Evolutionary conservation across 2,888 invertebrate species (phyloP).

Genomic region (Standfussiana lucernea): DNA sequence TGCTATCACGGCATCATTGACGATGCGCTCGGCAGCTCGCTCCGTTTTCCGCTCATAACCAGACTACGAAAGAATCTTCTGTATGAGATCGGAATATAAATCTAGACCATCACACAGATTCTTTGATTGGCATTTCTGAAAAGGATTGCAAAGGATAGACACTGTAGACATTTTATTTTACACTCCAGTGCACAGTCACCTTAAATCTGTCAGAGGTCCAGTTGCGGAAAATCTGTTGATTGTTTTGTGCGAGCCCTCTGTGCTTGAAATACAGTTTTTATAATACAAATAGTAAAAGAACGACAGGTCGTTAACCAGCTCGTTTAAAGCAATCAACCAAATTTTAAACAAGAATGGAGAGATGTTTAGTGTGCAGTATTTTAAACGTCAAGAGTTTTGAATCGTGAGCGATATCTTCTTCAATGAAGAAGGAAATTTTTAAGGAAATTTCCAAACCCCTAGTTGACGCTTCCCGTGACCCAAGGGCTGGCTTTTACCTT

Average conservation of each 20-base stretch:
- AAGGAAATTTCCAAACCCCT: too few relatives aligned
- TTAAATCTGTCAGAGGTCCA: conserved; percentile 30
- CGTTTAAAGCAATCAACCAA: conserved; percentile 35
- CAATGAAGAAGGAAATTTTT: background rate
- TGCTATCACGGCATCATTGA: background rate
- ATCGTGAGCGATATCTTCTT: background rate
- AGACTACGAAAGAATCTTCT: background rate
- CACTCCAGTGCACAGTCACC: conserved; percentile 30
- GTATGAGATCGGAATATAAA: background rate
- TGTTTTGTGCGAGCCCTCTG: conserved; percentile 69
- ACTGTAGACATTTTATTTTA: background rate
- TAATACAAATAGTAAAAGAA: conserved; percentile 38
- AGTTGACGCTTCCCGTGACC: too few relatives aligned
- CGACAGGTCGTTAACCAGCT: conserved; percentile 53
- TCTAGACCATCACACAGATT: background rate
- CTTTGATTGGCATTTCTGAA: background rate
- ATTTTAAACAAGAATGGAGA: background rate
- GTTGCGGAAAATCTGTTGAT: conserved; percentile 72
- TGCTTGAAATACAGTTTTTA: conserved; percentile 65
- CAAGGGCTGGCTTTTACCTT: too few relatives aligned
- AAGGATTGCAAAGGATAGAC: background rate
- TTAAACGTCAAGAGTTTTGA: background rate
- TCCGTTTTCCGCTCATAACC: background rate
- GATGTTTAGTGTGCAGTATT: background rate
- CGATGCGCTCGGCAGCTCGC: background rate